Evolutionary conservation across 2,797 vertebrate genomes (phyloP).

Genomic region (Enteromius treurensis): DNA sequence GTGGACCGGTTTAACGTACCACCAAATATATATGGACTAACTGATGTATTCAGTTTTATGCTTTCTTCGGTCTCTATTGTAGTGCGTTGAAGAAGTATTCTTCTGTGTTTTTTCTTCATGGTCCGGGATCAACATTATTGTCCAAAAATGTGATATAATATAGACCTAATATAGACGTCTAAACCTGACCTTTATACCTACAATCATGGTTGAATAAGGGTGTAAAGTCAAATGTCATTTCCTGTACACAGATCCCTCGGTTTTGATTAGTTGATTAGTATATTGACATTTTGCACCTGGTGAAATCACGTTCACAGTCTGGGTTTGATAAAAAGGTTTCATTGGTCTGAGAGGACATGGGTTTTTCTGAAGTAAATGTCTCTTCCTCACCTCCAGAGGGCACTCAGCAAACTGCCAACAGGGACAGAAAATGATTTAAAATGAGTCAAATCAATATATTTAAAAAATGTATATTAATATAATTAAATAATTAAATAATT

Average conservation of each 20-base stretch:
- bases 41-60: neutral
- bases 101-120: neutral
- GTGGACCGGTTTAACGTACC: conserved; percentile 30
- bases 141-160: neutral
- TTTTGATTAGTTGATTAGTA: neutral
- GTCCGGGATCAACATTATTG: neutral
- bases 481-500: neutral
- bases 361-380: neutral
- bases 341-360: neutral
- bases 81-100: neutral
- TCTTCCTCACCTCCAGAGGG: conserved; percentile 14
- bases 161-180: neutral
- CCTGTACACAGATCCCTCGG: neutral
- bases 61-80: neutral
- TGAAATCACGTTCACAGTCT: neutral
- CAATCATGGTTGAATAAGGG: neutral
- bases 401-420: neutral
- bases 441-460: neutral
- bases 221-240: neutral
- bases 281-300: neutral
- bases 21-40: neutral
- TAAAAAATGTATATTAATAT: neutral
- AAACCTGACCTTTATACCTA: neutral
- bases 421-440: neutral
- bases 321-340: neutral